Evolutionary conservation across 2,888 invertebrate genomes (phyloP).

Genomic region (Polietes domitor): DNA sequence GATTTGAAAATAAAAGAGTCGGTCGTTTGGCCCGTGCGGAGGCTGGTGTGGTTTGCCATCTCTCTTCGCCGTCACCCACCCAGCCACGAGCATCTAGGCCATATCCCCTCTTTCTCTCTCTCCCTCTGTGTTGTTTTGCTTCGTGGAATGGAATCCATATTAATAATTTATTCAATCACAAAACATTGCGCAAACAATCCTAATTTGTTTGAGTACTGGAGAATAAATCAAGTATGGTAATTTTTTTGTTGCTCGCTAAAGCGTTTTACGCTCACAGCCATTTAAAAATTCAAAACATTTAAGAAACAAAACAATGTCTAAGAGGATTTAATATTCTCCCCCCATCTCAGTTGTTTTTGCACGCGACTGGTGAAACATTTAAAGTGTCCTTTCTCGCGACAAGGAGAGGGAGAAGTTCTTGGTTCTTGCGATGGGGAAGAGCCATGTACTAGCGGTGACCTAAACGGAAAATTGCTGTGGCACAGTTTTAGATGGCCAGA

Average conservation of each 20-base stretch:
- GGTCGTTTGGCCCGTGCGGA: not conserved
- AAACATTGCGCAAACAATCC: slow-evolving; percentile 59
- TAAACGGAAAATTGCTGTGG: too few species aligned
- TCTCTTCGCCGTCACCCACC: not conserved
- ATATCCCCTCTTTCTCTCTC: not conserved
- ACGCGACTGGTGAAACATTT: not conserved
- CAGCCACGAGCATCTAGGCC: not conserved
- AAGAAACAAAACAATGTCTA: not conserved
- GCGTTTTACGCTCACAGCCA: not conserved
- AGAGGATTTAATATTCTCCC: not conserved
- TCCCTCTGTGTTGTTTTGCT: not conserved
- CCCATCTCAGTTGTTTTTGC: not conserved
- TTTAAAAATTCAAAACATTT: slow-evolving; percentile 11
- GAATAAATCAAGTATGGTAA: slow-evolving; percentile 64
- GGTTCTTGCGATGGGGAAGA: too few species aligned
- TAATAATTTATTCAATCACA: slow-evolving; percentile 59
- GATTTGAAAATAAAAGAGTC: not conserved
- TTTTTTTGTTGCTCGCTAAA: slow-evolving; percentile 23
- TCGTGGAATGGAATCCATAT: not conserved
- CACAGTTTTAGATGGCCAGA: too few species aligned
- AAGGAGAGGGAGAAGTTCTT: too few species aligned
- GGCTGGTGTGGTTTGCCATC: not conserved
- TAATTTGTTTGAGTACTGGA: slow-evolving; percentile 61
- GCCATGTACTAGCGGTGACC: too few species aligned
- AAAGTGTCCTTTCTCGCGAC: not conserved